Evolutionary conservation across 2,797 vertebrate species (phyloP), one percentile per base, ranked within the genome.

Genomic region (Petrocephalus sullivani): DNA sequence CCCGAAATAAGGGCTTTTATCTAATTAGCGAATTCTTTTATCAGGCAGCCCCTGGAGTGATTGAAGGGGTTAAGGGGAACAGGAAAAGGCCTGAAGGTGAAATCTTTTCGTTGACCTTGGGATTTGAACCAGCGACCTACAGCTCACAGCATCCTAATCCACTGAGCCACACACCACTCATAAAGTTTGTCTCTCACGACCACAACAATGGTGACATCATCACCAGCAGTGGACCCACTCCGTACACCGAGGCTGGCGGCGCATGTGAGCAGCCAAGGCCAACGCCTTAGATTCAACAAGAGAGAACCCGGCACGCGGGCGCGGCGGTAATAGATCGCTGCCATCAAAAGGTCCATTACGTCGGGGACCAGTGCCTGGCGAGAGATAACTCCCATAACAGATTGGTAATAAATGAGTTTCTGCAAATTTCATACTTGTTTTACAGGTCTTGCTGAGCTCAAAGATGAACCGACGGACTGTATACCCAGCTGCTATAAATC

Each of bases 301-400:
- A 85, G 12, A 37, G 37, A 16, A 10, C 12, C 28, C 0, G 28
- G 53, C 23, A 21, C 12, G 9, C 57, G 19, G 85, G 57, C 37
- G 19, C n/a, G 37, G 57, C 46, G 28, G 19, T 71, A 90, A 87
- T 58, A 87, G 87, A 81, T 88, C 86, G 54, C 46, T 21, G 67
- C 54, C 85, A 87, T 90, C 83, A 86, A 90, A 89, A 53, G 90
- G 84, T 87, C 87, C 78, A n/a, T 90, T 91, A 88, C 87, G 81
- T 61, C 78, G 7, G 64, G 46, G n/a, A 37, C 88, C 64, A 23
- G 21, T 81, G 88, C 87, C 88, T 90, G 86, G 85, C 88, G 88
- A 41, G 83, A 60, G 88, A 86, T 86, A 88, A 90, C 83, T 89
- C 64, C 61, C n/a, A 49, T 87, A 82, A 89, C 90, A 90, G 88